Evolutionary conservation across 2,113 vertebrate genomes (phyloP).

Genomic region (Phalacrocorax carbo): DNA sequence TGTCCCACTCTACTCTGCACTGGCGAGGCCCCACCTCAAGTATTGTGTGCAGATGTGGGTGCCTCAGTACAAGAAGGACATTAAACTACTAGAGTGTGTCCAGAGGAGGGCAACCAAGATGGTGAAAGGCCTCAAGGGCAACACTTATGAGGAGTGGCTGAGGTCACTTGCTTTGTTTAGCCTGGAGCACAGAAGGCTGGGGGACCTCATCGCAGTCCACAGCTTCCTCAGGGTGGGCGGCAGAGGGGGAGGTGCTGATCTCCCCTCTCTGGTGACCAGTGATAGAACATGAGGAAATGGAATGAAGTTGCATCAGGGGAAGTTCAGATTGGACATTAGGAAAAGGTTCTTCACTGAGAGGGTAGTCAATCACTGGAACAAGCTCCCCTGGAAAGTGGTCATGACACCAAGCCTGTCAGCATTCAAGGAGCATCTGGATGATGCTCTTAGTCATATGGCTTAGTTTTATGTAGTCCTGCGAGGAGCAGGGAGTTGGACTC

Average conservation of each 20-base stretch:
- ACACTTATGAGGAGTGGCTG: neutral
- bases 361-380: neutral
- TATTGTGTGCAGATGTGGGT: neutral
- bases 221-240: neutral
- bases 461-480: neutral
- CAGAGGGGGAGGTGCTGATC: neutral
- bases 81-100: neutral
- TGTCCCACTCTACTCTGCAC: neutral
- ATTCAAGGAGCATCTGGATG: neutral
- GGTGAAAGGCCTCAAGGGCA: neutral
- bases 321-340: neutral
- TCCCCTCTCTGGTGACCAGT: neutral
- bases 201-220: neutral
- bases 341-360: neutral
- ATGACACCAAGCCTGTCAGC: neutral
- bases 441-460: neutral
- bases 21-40: neutral
- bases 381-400: neutral
- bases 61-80: neutral
- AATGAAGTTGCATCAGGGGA: neutral
- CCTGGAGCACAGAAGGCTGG: neutral
- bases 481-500: neutral
- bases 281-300: neutral
- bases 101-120: neutral
- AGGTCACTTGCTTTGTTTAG: neutral